phyloP scores from a whole-genome alignment of 2,888 invertebrate genomes.

The Cremastinae sp. region DNA sequence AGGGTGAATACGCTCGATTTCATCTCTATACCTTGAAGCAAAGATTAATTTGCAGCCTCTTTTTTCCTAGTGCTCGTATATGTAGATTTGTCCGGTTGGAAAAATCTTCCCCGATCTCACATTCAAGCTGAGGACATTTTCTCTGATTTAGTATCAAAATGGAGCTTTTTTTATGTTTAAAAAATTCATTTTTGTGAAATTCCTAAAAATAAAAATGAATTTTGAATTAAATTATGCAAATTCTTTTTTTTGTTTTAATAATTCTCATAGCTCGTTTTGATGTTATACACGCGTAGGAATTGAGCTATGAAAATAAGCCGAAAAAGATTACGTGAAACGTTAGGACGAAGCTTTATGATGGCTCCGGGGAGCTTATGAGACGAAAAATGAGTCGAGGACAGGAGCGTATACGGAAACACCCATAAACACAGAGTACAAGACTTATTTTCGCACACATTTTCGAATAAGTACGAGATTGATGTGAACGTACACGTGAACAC shows the following conservation, averaged over 20 bases:
- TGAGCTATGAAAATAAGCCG: background rate
- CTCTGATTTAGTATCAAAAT: too few species aligned
- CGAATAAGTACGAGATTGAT: background rate
- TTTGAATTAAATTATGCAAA: too few species aligned
- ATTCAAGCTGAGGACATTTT: too few species aligned
- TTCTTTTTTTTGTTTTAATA: too few species aligned
- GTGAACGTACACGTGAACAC: background rate
- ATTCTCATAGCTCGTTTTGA: background rate
- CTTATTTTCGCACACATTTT: background rate
- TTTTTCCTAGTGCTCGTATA: background rate
- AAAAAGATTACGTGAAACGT: slow-evolving; percentile 2
- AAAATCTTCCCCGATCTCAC: too few species aligned
- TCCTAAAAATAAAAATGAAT: too few species aligned
- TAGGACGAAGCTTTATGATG: background rate
- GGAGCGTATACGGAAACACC: background rate
- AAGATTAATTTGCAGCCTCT: slow-evolving; percentile 4
- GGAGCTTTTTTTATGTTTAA: too few species aligned
- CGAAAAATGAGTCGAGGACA: slow-evolving; percentile 33
- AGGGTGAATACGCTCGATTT: slow-evolving; percentile 27
- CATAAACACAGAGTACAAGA: background rate
- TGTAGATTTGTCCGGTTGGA: too few species aligned
- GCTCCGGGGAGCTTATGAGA: slow-evolving; percentile 14
- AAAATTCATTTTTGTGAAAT: too few species aligned
- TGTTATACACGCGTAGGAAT: background rate
- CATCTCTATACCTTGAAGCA: slow-evolving; percentile 6